These are phyloP conservation scores for Thrips palmi DNA, from an alignment of 1,140 invertebrate species.

Conservation along the genomic window DNA sequence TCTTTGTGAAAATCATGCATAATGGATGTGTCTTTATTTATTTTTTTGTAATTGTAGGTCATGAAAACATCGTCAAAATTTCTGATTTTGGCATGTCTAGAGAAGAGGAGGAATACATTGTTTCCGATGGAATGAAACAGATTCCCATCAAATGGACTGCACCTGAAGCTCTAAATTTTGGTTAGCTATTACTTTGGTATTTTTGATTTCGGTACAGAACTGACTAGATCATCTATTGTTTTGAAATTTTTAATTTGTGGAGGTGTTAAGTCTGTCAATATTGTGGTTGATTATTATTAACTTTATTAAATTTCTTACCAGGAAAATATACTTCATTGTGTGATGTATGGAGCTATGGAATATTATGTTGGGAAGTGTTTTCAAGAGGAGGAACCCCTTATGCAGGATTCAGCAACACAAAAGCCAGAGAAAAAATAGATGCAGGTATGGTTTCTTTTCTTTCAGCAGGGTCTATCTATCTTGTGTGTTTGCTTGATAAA, in stretches of 20 bases:
- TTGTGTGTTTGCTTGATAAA: not conserved
- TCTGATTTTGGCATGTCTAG: constrained; percentile 97
- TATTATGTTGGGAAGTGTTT: constrained; percentile 95
- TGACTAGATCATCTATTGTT: too few species aligned
- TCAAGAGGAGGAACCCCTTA: constrained; percentile 85
- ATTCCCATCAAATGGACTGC: constrained; percentile 98
- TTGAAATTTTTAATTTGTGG: not conserved
- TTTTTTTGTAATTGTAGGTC: constrained; percentile 25
- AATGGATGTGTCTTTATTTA: constrained; percentile 7
- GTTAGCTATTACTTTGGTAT: too few species aligned
- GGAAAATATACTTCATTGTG: constrained; percentile 92
- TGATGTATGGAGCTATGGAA: constrained; percentile 97
- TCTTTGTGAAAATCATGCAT: constrained; percentile 4
- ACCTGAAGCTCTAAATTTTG: constrained; percentile 89
- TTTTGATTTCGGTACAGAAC: constrained; percentile 6
- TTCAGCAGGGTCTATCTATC: not conserved
- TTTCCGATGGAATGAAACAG: constrained; percentile 94
- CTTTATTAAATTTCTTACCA: constrained; percentile 20
- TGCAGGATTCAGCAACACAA: constrained; percentile 78
- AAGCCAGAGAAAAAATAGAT: constrained; percentile 86
- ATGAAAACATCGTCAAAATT: constrained; percentile 82
- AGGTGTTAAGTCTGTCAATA: not conserved
- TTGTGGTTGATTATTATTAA: not conserved
- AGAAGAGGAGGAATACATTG: constrained; percentile 93
- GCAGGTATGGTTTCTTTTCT: constrained; percentile 58